Base-by-base conservation (phyloP, 1,140 invertebrate genomes). In the Eufriesea mexicana region DNA sequence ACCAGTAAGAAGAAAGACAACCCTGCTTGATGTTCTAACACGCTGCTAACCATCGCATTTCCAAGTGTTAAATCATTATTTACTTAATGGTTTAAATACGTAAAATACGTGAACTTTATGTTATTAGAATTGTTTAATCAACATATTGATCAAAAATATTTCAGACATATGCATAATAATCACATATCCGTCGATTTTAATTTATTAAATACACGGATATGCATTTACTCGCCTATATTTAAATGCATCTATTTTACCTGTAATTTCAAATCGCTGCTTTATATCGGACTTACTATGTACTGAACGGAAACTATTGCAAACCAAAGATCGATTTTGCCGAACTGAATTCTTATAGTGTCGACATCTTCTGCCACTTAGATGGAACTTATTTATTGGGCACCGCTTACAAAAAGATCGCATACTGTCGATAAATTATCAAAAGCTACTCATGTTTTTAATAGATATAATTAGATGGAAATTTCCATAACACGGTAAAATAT, bases 1-100 rank as follows among this genome's bases (percentile, higher is more conserved):
- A 94, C 93, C 85, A 86, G 89, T 84, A 94, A 92, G 86, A 95
- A 94, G 89, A 91, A 91, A 80, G 91, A 89, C 72, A 93, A 92
- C 79, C 89, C 93, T n/a, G 92, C 94, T 92, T 95, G 93, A 94
- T 76, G 78, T 51, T 70, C 57, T 83, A 84, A 75, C 54, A n/a
- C 23, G 45, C 70, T 16, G 45, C 12, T 79, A 83, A 83, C 23
- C 25, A 23, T 64, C 62, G 20, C 25, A 59, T 59, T 83, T 77
- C 18, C 47, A 42, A 55, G 42, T 73, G 23, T 35, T 9, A 1
- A 49, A 51, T n/a, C 64, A 14, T n/a, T 16, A 23, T 49, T 5
- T 23, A 54, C 23, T 25, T 28, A 51, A 71, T 20, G 64, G 45
- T 66, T 66, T n/a, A 45, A n/a, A 23, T n/a, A 20, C 20, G 10